A percentile compares a stretch with the other conserved stretches of the same genome.
phyloP scores from a whole-genome alignment of 2,113 vertebrate species.

The Pelobates fuscus region DNA sequence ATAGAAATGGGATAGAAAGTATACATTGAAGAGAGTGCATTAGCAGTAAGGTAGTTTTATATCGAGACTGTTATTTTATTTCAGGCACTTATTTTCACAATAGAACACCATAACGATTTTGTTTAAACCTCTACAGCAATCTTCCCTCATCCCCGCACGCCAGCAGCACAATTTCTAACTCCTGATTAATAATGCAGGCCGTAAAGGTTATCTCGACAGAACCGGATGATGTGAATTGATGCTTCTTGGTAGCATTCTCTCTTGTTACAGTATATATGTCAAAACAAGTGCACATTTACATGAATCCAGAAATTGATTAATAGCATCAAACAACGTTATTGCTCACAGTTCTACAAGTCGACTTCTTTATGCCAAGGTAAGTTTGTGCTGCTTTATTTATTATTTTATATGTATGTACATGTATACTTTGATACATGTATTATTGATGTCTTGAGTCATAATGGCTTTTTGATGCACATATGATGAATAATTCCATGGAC shows the following conservation, averaged over 20 bases:
- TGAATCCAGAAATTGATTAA: slow-evolving; percentile 29
- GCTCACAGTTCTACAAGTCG: neutral
- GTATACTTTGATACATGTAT: no score
- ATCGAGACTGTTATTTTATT: slow-evolving; percentile 10
- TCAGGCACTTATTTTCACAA: slow-evolving; percentile 37
- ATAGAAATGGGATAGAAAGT: slow-evolving; percentile 5
- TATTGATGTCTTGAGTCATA: no score
- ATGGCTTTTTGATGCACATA: no score
- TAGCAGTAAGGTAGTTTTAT: slow-evolving; percentile 4
- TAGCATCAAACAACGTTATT: neutral
- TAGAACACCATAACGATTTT: slow-evolving; percentile 6
- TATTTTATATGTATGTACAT: no score
- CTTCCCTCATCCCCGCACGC: neutral
- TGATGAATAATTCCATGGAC: no score
- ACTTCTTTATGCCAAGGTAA: neutral
- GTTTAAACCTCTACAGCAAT: neutral
- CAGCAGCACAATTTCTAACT: neutral
- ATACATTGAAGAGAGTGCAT: slow-evolving; percentile 7
- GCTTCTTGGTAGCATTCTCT: slow-evolving; percentile 29
- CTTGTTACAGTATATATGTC: slow-evolving; percentile 17
- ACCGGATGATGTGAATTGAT: slow-evolving; percentile 26
- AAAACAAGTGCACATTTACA: slow-evolving; percentile 26
- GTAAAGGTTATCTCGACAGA: slow-evolving; percentile 21
- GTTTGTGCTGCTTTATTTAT: neutral
- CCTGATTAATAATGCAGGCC: slow-evolving; percentile 41